Conservation (phyloP, 2,888 invertebrate genomes). For the Oasisia sp. region DNA sequence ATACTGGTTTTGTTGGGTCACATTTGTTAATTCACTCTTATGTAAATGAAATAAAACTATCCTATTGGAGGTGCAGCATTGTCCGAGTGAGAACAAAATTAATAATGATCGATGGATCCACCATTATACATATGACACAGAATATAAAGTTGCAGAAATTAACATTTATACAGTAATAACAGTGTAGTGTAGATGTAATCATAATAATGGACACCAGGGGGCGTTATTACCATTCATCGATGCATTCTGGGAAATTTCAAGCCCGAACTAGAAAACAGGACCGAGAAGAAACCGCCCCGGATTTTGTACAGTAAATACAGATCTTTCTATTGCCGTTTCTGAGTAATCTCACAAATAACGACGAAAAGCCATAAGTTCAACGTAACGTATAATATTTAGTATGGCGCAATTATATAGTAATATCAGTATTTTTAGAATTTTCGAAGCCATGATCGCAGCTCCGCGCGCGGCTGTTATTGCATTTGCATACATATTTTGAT, state of each 20-base stretch:
- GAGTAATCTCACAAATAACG: conserved; percentile 13
- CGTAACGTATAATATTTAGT: not conserved
- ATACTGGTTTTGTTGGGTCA: not conserved
- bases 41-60: not conserved
- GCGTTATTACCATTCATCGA: not conserved
- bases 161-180: not conserved
- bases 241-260: not conserved
- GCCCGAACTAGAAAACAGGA: not conserved
- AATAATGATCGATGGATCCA: too few species aligned
- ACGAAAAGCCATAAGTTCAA: not conserved
- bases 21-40: not conserved
- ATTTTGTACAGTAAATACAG: conserved; percentile 17
- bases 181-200: not conserved
- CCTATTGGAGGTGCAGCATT: not conserved
- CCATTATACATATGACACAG: too few species aligned
- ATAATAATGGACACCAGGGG: not conserved
- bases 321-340: conserved; percentile 11
- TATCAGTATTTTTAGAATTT: conserved; percentile 3
- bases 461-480: not conserved
- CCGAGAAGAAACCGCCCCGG: not conserved
- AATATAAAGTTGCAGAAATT: not conserved
- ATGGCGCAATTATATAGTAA: not conserved
- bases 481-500: conserved; percentile 9
- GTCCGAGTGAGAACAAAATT: not conserved
- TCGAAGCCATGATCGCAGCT: conserved; percentile 6